These are phyloP conservation scores for Synchiropus splendidus DNA, from an alignment of 2,113 vertebrate species.

Conservation along the genomic window DNA sequence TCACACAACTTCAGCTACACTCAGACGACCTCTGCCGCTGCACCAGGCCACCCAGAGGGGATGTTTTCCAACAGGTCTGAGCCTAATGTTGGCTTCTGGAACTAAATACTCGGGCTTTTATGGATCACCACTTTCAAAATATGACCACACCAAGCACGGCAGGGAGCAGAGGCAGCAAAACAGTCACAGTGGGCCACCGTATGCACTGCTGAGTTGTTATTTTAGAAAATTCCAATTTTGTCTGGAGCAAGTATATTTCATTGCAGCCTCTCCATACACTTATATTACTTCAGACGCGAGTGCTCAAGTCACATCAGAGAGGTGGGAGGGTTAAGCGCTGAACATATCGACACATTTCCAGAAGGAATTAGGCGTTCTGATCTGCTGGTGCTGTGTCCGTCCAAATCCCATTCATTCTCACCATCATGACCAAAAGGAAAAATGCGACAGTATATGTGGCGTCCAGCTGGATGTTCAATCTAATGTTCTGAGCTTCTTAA, in stretches of 20 bases:
- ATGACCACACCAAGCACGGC: slow-evolving; percentile 22
- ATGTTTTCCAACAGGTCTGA: slow-evolving; percentile 43
- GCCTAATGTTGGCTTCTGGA: slow-evolving; percentile 46
- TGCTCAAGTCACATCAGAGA: too few species aligned
- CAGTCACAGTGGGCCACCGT: slow-evolving; percentile 5
- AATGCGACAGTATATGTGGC: too few species aligned
- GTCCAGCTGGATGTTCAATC: too few species aligned
- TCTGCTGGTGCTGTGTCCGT: too few species aligned
- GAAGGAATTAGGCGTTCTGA: too few species aligned
- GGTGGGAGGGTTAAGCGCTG: too few species aligned
- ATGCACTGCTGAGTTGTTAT: slow-evolving; percentile 10
- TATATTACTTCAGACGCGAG: too few species aligned
- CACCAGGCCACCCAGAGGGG: slow-evolving; percentile 10
- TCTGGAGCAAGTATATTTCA: neutral
- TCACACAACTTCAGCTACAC: slow-evolving; percentile 26
- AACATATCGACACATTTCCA: too few species aligned
- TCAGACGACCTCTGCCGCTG: slow-evolving; percentile 35
- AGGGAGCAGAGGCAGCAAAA: slow-evolving; percentile 18
- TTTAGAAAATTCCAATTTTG: slow-evolving; percentile 31
- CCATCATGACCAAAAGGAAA: too few species aligned
- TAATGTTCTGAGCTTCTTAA: too few species aligned
- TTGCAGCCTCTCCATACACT: too few species aligned
- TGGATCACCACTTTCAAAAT: slow-evolving; percentile 31
- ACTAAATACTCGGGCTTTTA: slow-evolving; percentile 31
- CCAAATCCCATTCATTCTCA: too few species aligned